These are phyloP conservation scores for Penaeus chinensis DNA, from an alignment of 1,140 invertebrate genomes.

Conservation along the genomic window DNA sequence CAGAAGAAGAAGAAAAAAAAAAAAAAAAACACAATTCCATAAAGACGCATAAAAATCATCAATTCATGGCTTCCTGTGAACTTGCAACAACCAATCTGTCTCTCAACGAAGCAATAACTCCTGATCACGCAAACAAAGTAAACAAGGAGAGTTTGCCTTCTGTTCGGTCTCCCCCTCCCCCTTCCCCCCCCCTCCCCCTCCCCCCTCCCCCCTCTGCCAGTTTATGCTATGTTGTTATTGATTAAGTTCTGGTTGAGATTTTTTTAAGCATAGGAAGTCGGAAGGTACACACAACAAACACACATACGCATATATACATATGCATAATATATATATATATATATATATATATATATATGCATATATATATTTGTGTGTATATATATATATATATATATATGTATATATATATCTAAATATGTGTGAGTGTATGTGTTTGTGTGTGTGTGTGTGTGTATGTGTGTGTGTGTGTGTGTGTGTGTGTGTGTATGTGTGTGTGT, in stretches of 20 bases:
- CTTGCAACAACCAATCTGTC: no score
- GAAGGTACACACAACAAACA: background rate
- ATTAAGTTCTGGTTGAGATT: no score
- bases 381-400: conserved; percentile 5
- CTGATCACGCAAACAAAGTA: no score
- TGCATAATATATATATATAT: background rate
- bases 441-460: background rate
- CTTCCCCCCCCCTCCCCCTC: background rate
- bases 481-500: no score
- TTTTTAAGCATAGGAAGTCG: background rate
- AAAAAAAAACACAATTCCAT: no score
- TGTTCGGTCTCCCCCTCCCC: no score
- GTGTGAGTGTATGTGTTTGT: background rate
- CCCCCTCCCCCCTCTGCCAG: background rate
- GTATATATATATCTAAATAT: background rate
- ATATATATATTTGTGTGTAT: conserved; percentile 10
- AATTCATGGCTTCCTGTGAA: no score
- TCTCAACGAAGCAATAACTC: no score
- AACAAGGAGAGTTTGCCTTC: no score
- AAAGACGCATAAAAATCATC: no score
- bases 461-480: background rate
- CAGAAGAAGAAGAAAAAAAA: no score
- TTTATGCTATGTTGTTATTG: no score
- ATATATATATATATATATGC: conserved; percentile 20
- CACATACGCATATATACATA: background rate